Evolutionary conservation across 30 jellyfish, hydroid and myxozoan species (phyloP), one percentile per base, ranked within the genome.

Genomic region (Hydractinia symbiolongicarpus): DNA sequence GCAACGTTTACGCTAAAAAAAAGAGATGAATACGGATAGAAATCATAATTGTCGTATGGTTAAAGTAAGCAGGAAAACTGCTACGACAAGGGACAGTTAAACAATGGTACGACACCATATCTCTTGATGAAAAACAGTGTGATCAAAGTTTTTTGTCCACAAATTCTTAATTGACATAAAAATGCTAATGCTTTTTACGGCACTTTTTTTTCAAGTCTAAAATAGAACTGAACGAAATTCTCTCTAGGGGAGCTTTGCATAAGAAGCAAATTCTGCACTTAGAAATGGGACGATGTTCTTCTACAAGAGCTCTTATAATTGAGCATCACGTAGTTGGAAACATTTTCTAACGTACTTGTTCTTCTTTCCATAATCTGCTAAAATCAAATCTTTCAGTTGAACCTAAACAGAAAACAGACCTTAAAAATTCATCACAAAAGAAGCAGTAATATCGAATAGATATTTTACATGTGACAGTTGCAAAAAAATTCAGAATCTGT

Each of bases 311-410:
- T n/a, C n/a, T n/a, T n/a, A n/a, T n/a, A n/a, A n/a, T n/a, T n/a
- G n/a, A n/a, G n/a, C n/a, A n/a, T n/a, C n/a, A n/a, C n/a, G n/a
- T n/a, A n/a, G n/a, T n/a, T 55, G 16, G 30, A 73, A 9, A 73
- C 16, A 50, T 51, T 73, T 0, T 9, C 2, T 13, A 13, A 5
- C 97, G 11, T 77, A 93, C 99, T 95, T 95, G 95, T 95, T 95
- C 69, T 95, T 95, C 92, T 95, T 95, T 56, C 98, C 99, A 76
- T 95, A 95, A 83, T 95, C 99, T n/a, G 97, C 99, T 5, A 95
- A 88, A 64, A 95, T 95, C 78, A 95, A 89, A 80, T 95, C 99
- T 81, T 95, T 95, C 72, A 95, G 86, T 21, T 97, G 88, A 19
- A 95, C 96, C 96, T 87, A 55, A 71, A 62, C 86, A 67, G 7